Conservation (phyloP, 2,113 vertebrate genomes). For the Pachypanchax playfairii region DNA sequence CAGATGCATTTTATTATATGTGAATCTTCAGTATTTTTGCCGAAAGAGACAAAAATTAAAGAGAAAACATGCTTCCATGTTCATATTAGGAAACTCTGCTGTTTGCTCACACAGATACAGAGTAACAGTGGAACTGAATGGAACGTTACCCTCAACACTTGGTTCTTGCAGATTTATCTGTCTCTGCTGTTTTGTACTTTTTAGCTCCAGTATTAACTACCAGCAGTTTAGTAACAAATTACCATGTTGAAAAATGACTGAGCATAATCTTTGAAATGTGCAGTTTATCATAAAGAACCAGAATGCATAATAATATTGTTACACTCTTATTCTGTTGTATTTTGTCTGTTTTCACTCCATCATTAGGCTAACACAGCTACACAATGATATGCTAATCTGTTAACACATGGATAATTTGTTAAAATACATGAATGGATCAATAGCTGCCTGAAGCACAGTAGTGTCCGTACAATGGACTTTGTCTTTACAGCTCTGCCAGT, state of each 20-base stretch:
- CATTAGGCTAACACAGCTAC: slow-evolving; percentile 2
- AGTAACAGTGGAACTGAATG: too few relatives aligned
- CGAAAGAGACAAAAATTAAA: too few relatives aligned
- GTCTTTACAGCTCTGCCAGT: slow-evolving; percentile 14
- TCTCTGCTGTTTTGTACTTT: neutral
- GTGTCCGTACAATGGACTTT: slow-evolving; percentile 4
- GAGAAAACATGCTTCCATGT: too few relatives aligned
- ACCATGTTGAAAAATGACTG: neutral
- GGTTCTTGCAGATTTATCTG: too few relatives aligned
- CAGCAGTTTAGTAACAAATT: neutral
- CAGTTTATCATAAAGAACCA: neutral
- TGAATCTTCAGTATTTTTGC: too few relatives aligned
- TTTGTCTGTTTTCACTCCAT: neutral
- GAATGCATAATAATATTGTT: neutral
- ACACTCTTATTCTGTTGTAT: neutral
- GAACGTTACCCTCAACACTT: too few relatives aligned
- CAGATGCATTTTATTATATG: too few relatives aligned
- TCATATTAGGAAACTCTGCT: too few relatives aligned
- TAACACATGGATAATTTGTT: slow-evolving; percentile 4
- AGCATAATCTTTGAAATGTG: neutral
- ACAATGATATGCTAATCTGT: slow-evolving; percentile 4
- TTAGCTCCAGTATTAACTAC: neutral
- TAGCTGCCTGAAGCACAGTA: slow-evolving; percentile 6
- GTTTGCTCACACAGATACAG: too few relatives aligned
- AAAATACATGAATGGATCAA: slow-evolving; percentile 2